Conservation (phyloP, 1,140 invertebrate genomes). For the Cydia amplana region DNA sequence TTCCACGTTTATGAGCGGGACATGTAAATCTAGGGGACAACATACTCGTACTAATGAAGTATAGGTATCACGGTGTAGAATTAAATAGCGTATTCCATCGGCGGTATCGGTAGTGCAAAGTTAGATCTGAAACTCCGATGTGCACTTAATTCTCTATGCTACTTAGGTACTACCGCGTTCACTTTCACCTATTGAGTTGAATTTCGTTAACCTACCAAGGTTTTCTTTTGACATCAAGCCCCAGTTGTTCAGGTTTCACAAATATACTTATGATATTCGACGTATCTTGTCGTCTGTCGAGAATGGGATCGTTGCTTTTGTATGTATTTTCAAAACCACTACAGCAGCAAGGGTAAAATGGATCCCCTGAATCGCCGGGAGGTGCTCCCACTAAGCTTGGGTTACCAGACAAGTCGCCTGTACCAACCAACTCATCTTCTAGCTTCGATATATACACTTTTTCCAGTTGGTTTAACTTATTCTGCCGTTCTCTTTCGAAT, state of each 20-base stretch:
- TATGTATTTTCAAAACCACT: background rate
- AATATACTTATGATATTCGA: slow-evolving; percentile 9
- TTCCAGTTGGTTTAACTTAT: background rate
- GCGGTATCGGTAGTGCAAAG: too few species aligned
- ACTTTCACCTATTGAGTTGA: background rate
- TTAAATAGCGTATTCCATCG: too few species aligned
- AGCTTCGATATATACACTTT: background rate
- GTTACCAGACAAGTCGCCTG: background rate
- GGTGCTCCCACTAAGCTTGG: background rate
- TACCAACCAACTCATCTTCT: slow-evolving; percentile 5
- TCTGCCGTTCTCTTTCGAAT: slow-evolving; percentile 3
- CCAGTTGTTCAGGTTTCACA: background rate
- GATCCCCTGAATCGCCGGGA: background rate
- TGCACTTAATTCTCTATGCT: too few species aligned
- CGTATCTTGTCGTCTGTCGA: background rate
- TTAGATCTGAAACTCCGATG: too few species aligned
- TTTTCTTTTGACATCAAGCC: slow-evolving; percentile 10
- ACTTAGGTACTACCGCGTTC: too few species aligned
- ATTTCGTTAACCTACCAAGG: background rate
- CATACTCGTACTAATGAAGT: too few species aligned
- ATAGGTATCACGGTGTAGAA: too few species aligned
- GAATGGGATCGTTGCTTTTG: background rate
- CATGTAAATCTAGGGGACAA: too few species aligned
- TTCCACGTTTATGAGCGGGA: too few species aligned
- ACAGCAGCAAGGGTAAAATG: background rate